Conservation (phyloP, 2,888 invertebrate genomes). For the Tuberolachnus salignus region DNA sequence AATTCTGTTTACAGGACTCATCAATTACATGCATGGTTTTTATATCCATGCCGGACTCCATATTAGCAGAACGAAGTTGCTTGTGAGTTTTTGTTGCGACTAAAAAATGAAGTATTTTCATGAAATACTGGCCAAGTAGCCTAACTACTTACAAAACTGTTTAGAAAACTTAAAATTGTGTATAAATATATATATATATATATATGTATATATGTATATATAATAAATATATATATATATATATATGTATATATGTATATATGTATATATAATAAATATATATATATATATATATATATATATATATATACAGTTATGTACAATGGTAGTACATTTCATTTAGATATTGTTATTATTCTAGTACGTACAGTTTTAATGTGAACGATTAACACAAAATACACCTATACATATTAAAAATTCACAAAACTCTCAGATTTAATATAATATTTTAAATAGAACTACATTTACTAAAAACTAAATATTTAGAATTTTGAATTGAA, state of each 20-base stretch:
- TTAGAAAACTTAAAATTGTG: slow-evolving; percentile 23
- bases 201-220: not conserved
- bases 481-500: not conserved
- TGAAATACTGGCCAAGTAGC: slow-evolving; percentile 41
- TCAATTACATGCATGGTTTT: slow-evolving; percentile 56
- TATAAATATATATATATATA: not conserved
- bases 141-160: slow-evolving; percentile 42
- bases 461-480: not conserved
- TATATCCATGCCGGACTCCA: slow-evolving; percentile 56
- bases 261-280: not conserved
- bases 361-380: slow-evolving; percentile 7
- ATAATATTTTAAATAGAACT: not conserved
- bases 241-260: too few relatives aligned
- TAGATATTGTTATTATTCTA: not conserved
- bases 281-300: not conserved
- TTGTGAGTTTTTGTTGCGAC: slow-evolving; percentile 56
- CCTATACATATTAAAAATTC: not conserved
- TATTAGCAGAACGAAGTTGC: slow-evolving; percentile 56
- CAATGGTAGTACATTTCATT: too few relatives aligned
- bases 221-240: not conserved
- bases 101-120: slow-evolving; percentile 50
- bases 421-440: slow-evolving; percentile 37
- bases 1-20: slow-evolving; percentile 56
- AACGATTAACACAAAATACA: slow-evolving; percentile 14
- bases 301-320: too few relatives aligned